These are phyloP conservation scores for Latrodectus geometricus DNA, from an alignment of 1,140 invertebrate genomes.

Conservation along the genomic window DNA sequence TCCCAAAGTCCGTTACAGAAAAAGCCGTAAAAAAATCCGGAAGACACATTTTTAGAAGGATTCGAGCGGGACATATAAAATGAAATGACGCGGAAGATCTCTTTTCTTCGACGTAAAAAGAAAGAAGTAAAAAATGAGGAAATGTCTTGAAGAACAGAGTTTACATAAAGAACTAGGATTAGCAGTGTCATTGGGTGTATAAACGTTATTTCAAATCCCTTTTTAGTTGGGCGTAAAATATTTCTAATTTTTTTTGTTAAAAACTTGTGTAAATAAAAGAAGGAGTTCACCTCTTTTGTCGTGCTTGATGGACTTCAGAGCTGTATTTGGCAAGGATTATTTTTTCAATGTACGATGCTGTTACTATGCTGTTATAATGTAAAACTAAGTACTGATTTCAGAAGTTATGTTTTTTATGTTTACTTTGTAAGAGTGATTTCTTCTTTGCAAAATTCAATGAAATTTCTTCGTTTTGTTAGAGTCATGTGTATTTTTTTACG, in stretches of 20 bases:
- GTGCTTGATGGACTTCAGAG: too few species aligned
- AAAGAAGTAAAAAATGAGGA: background rate
- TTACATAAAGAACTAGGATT: conserved; percentile 52
- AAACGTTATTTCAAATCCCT: conserved; percentile 53
- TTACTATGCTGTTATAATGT: too few species aligned
- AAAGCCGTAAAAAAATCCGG: conserved; percentile 6
- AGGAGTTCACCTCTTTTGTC: too few species aligned
- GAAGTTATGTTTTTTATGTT: too few species aligned
- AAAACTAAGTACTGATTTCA: too few species aligned
- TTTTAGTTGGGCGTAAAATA: conserved; percentile 56
- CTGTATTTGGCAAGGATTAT: too few species aligned
- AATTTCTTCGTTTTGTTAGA: too few species aligned
- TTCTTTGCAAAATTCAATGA: too few species aligned
- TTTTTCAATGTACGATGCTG: too few species aligned
- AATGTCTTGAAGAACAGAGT: conserved; percentile 14
- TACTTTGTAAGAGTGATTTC: too few species aligned
- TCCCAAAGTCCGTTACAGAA: background rate
- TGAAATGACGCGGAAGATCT: conserved; percentile 48
- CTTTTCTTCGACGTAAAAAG: background rate
- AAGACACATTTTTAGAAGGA: conserved; percentile 40
- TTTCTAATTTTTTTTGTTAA: background rate
- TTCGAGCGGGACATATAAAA: conserved; percentile 37
- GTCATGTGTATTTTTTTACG: too few species aligned
- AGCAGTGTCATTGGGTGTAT: conserved; percentile 26
- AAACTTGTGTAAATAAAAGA: too few species aligned